Conservation (phyloP, 2,113 vertebrate genomes). For the Rhynchomys soricoides region DNA sequence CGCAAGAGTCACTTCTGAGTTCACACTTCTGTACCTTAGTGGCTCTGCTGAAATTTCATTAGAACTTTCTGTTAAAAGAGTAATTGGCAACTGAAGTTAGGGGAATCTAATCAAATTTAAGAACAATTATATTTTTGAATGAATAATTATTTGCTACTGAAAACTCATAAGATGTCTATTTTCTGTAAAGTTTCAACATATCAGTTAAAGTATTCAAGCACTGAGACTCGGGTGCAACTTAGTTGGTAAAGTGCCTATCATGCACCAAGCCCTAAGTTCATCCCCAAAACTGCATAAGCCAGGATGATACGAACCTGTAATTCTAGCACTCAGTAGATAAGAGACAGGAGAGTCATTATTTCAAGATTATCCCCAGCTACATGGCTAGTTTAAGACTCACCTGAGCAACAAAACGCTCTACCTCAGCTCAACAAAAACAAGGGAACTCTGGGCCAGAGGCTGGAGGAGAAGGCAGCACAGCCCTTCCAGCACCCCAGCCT, state of each 20-base stretch:
- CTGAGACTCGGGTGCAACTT: background rate
- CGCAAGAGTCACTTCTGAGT: background rate
- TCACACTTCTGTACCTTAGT: background rate
- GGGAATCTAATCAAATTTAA: background rate
- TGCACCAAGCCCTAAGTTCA: background rate
- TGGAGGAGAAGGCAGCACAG: background rate
- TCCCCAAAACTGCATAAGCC: background rate
- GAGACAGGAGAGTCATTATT: background rate
- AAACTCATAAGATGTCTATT: background rate
- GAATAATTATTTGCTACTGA: background rate
- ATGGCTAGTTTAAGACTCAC: background rate
- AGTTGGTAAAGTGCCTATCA: background rate
- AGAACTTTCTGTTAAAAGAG: background rate
- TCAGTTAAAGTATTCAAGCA: background rate
- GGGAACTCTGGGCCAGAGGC: background rate
- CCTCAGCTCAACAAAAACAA: background rate
- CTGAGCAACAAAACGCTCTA: background rate
- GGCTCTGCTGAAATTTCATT: background rate
- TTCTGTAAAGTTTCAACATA: slow-evolving; percentile 13
- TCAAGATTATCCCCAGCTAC: background rate
- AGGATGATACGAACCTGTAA: background rate
- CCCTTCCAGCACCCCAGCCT: background rate
- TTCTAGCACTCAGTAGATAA: background rate
- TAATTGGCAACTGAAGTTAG: background rate
- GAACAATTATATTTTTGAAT: slow-evolving; percentile 3